phyloP scores from a whole-genome alignment of 2,888 invertebrate species.

The Chorisops tibialis region DNA sequence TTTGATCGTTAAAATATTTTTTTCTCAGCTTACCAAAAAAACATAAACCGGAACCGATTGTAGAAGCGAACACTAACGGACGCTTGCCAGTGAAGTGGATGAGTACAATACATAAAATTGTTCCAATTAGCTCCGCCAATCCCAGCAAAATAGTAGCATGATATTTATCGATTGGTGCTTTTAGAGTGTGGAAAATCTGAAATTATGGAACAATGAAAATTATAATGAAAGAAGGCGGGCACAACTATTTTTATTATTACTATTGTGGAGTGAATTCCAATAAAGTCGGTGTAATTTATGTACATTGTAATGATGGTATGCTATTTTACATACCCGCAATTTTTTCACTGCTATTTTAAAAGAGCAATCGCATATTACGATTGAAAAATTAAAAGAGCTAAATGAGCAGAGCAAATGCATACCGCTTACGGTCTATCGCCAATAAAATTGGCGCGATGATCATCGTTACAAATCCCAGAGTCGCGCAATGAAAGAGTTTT shows the following conservation, averaged over 20 bases:
- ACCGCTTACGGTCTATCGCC: no score
- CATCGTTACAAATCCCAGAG: no score
- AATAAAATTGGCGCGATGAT: no score
- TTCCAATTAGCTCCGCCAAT: constrained; percentile 65
- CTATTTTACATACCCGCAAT: no score
- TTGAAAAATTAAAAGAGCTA: no score
- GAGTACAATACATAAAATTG: constrained; percentile 61
- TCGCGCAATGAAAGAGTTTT: no score
- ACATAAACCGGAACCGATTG: constrained; percentile 63
- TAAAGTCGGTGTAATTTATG: no score
- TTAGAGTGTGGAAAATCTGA: constrained; percentile 64
- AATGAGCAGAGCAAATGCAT: no score
- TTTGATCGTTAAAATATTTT: background rate
- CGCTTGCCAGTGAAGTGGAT: constrained; percentile 74
- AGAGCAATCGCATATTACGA: no score
- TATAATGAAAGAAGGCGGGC: background rate
- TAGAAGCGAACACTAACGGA: constrained; percentile 64
- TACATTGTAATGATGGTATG: background rate
- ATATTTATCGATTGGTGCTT: constrained; percentile 73
- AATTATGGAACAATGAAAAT: constrained; percentile 18
- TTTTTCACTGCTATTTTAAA: no score
- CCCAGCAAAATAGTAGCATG: constrained; percentile 72
- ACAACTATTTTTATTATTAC: no score
- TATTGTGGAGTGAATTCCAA: no score
- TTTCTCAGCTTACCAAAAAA: constrained; percentile 56